Evolutionary conservation across 1,140 invertebrate genomes (phyloP).

Genomic region (Hirudo medicinalis): DNA sequence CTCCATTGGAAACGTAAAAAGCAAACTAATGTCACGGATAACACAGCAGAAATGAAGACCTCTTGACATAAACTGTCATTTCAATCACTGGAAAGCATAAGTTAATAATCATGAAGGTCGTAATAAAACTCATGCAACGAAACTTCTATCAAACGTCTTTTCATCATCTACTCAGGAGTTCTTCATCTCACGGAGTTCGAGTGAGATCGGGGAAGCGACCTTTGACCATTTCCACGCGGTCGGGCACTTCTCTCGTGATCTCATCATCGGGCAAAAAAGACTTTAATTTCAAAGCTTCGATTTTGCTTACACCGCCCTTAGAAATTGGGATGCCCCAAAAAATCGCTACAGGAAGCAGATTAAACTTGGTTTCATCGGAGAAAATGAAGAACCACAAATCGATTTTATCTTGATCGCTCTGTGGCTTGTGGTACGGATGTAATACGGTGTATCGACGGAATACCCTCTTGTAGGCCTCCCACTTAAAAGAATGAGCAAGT

Average conservation of each 20-base stretch:
- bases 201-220: background rate
- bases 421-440: slow-evolving; percentile 16
- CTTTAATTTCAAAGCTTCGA: slow-evolving; percentile 9
- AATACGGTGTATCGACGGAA: slow-evolving; percentile 21
- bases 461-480: slow-evolving; percentile 23
- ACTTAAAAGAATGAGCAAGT: slow-evolving; percentile 23
- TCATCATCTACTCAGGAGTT: no score
- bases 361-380: background rate
- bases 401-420: slow-evolving; percentile 23
- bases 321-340: background rate
- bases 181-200: no score
- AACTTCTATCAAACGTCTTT: no score
- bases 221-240: background rate
- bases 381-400: slow-evolving; percentile 22
- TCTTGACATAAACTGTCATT: no score
- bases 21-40: no score
- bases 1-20: no score
- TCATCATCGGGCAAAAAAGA: slow-evolving; percentile 20
- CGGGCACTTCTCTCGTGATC: slow-evolving; percentile 12
- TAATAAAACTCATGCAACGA: no score
- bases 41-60: no score
- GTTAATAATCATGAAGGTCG: no score
- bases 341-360: background rate
- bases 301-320: background rate
- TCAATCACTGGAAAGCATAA: no score